phyloP scores from a whole-genome alignment of 2,797 vertebrate genomes.

The Fratercula arctica region DNA sequence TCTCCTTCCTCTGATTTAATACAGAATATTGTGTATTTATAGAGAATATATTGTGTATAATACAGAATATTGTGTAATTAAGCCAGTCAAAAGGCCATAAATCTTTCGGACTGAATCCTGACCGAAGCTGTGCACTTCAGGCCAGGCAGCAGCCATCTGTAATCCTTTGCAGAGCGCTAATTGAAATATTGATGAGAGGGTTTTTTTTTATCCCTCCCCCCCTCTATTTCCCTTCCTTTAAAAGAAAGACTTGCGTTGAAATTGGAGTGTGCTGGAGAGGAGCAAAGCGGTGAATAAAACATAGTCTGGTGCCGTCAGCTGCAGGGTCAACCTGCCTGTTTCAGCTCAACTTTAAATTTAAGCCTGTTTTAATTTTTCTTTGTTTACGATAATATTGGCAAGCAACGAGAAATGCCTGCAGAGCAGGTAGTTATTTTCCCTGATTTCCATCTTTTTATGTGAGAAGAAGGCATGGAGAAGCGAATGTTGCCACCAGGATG shows the following conservation, averaged over 20 bases:
- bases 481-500: accelerated
- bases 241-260: not conserved
- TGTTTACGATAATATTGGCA: not conserved
- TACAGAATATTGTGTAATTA: not conserved
- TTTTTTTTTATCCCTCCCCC: not conserved
- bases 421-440: constrained; percentile 14
- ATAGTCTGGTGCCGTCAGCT: not conserved
- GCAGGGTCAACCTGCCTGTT: constrained; percentile 22
- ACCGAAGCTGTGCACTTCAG: not conserved
- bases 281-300: constrained; percentile 39
- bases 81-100: not conserved
- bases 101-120: not conserved
- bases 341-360: not conserved
- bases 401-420: not conserved
- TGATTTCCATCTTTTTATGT: constrained; percentile 13
- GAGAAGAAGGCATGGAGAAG: not conserved
- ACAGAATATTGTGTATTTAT: not conserved
- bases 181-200: not conserved
- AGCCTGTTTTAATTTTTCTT: constrained; percentile 16
- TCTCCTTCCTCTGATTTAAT: not conserved
- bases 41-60: not conserved
- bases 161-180: not conserved
- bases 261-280: not conserved
- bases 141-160: not conserved
- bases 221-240: not conserved